A percentile compares a stretch with the other conserved stretches of the same genome.
These are phyloP conservation scores for Eucidaris tribuloides DNA, from an alignment of 35 echinoderm and acorn worm genomes.

Conservation along the genomic window DNA sequence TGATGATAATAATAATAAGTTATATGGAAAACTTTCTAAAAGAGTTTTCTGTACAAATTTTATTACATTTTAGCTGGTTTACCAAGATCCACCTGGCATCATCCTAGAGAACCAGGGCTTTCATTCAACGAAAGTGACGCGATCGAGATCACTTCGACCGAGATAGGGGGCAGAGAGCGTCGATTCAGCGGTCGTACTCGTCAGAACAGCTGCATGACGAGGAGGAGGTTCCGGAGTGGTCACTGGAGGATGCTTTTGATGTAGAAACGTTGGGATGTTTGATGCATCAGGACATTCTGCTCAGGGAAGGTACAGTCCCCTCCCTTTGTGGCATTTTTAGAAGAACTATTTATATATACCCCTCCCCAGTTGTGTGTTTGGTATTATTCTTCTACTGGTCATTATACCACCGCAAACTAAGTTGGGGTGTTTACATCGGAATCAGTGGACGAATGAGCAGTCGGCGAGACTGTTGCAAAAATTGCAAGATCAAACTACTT, in stretches of 20 bases:
- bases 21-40: too few relatives aligned
- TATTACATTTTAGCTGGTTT: conserved; percentile 42
- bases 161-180: conserved; percentile 51
- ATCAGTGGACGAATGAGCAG: too few relatives aligned
- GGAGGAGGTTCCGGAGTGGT: conserved; percentile 86
- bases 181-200: conserved; percentile 58
- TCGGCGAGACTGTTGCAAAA: too few relatives aligned
- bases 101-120: conserved; percentile 49
- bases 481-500: too few relatives aligned
- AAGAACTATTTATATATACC: too few relatives aligned
- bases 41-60: too few relatives aligned
- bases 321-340: too few relatives aligned
- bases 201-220: conserved; percentile 63
- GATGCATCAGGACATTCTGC: conserved; percentile 77
- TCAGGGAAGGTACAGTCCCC: conserved; percentile 58
- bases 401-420: too few relatives aligned
- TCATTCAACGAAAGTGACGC: background rate
- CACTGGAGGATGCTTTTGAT: conserved; percentile 59
- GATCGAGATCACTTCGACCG: conserved; percentile 13
- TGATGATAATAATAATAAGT: too few relatives aligned
- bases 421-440: too few relatives aligned
- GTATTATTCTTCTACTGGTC: too few relatives aligned
- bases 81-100: conserved; percentile 76
- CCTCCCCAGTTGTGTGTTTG: too few relatives aligned
- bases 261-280: conserved; percentile 68